Evolutionary conservation across 2,797 vertebrate genomes (phyloP).

Genomic region (Cryptoprocta ferox): DNA sequence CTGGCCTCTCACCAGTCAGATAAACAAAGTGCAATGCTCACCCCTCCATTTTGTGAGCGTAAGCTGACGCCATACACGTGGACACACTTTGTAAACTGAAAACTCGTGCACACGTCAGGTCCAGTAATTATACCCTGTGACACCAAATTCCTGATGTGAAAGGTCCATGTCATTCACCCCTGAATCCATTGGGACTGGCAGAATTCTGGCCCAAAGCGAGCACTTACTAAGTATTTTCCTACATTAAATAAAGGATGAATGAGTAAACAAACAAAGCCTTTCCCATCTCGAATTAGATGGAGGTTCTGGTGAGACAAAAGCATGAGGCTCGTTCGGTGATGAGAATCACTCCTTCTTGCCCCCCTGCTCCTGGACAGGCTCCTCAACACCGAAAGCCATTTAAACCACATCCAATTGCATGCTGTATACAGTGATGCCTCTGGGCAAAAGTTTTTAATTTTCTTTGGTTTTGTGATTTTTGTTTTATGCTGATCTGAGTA

Average conservation of each 20-base stretch:
- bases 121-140: not conserved
- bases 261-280: not conserved
- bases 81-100: not conserved
- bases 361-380: too few species aligned
- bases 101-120: accelerated
- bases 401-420: not conserved
- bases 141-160: not conserved
- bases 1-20: not conserved
- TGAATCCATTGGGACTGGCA: not conserved
- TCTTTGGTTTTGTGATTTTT: constrained; percentile 25
- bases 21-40: accelerated
- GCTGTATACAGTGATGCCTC: not conserved
- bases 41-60: not conserved
- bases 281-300: not conserved
- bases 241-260: not conserved
- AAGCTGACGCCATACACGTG: accelerated
- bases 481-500: not conserved
- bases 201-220: not conserved
- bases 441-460: not conserved
- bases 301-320: not conserved
- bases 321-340: not conserved
- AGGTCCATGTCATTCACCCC: not conserved
- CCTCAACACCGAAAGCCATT: not conserved
- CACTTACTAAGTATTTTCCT: not conserved
- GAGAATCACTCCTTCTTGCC: not conserved